Percentiles rank a stretch among this genome's conserved stretches.
phyloP scores from a whole-genome alignment of 2,888 invertebrate species.

The Scrobipalpa atriplicella region DNA sequence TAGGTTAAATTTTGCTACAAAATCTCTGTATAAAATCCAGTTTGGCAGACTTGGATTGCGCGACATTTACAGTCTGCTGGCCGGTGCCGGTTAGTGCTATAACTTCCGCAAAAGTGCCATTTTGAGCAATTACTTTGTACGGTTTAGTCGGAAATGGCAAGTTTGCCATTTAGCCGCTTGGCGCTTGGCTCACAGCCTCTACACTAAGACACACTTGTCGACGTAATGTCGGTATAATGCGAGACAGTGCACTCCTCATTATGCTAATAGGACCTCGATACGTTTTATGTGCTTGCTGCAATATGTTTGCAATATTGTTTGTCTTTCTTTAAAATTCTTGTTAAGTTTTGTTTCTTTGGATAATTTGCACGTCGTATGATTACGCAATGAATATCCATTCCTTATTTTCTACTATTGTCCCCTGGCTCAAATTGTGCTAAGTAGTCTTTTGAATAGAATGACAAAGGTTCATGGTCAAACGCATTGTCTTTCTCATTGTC shows the following conservation, averaged over 20 bases:
- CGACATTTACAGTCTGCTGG: slow-evolving; percentile 12
- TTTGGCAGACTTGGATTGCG: background rate
- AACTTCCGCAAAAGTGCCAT: slow-evolving; percentile 10
- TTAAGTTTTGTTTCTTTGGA: too few species aligned
- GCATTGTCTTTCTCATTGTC: too few species aligned
- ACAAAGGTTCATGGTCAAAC: too few species aligned
- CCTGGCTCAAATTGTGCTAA: too few species aligned
- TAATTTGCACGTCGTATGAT: too few species aligned
- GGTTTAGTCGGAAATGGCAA: background rate
- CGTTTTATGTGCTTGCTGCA: background rate
- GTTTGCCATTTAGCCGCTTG: slow-evolving; percentile 1
- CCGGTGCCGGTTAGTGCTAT: slow-evolving; percentile 5
- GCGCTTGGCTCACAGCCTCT: background rate
- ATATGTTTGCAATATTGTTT: too few species aligned
- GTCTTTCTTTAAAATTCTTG: too few species aligned
- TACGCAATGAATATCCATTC: too few species aligned
- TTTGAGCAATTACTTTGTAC: slow-evolving; percentile 8
- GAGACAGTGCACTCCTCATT: background rate
- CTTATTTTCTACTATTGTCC: too few species aligned
- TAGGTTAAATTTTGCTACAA: background rate
- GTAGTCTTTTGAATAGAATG: too few species aligned
- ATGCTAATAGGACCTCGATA: background rate
- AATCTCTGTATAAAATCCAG: background rate
- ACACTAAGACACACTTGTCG: background rate
- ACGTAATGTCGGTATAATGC: background rate